Evolutionary conservation across 2,113 vertebrate species (phyloP).

Genomic region (Sigmodon hispidus): DNA sequence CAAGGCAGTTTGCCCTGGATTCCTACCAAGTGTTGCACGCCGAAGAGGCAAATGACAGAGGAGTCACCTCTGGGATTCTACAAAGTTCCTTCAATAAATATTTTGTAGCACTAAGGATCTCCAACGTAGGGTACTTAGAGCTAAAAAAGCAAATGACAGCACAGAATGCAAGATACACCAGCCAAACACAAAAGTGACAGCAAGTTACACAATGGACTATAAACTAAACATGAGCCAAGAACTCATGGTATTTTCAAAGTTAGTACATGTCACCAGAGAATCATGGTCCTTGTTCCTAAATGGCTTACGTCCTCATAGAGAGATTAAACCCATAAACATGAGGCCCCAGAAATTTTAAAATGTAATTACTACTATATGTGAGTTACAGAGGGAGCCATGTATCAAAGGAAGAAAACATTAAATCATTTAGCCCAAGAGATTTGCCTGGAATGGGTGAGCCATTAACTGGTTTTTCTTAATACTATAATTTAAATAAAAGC

Average conservation of each 20-base stretch:
- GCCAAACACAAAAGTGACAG: slow-evolving; percentile 32
- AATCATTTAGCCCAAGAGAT: background rate
- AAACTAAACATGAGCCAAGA: slow-evolving; percentile 50
- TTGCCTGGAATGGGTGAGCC: background rate
- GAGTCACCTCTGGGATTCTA: background rate
- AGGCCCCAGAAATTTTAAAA: background rate
- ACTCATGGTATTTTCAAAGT: slow-evolving; percentile 59
- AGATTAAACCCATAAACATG: slow-evolving; percentile 14
- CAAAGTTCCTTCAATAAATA: slow-evolving; percentile 41
- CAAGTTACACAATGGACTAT: slow-evolving; percentile 37
- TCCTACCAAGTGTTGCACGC: background rate
- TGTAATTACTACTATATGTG: background rate
- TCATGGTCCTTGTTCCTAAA: slow-evolving; percentile 10
- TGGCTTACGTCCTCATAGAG: background rate
- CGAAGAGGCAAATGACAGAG: no score
- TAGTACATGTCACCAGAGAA: background rate
- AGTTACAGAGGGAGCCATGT: background rate
- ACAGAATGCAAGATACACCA: slow-evolving; percentile 1
- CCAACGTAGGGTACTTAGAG: slow-evolving; percentile 6
- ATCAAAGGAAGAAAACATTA: background rate
- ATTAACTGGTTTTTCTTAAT: background rate
- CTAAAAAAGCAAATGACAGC: slow-evolving; percentile 34
- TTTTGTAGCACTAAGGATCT: background rate
- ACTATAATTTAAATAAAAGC: background rate
- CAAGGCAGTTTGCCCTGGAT: background rate